Evolutionary conservation across 2,797 vertebrate genomes (phyloP), one percentile per base, ranked within the genome.

Genomic region (Phrynocephalus guinanensis): DNA sequence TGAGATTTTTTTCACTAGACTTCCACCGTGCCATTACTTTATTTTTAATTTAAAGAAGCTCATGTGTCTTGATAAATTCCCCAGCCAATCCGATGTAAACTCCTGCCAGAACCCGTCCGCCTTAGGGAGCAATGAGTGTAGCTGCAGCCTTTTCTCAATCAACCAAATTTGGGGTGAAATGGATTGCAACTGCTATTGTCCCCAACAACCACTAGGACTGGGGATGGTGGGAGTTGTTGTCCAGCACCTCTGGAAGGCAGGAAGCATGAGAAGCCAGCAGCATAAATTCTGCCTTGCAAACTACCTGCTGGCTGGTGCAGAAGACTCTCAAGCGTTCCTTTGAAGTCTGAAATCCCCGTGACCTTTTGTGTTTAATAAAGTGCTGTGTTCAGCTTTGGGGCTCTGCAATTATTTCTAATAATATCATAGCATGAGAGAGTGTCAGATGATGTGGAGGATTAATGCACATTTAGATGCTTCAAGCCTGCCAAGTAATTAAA

Each of bases 401-500:
- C 78, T 28, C 82, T 60, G 85, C 70, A 87, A 87, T 87, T 90
- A 87, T 81, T 84, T 90, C 89, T 81, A 81, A 84, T 81, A 84
- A 77, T 90, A 90, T 68, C 48, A 70, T 82, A 81, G 78, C 63
- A 33, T 18, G 71, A 80, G 88, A 75, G n/a, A 48, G 71, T 77
- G 63, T 83, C 76, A 79, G 88, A 90, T 79, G 76, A 87, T 79
- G 70, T 44, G 82, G 28, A 78, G 63, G 71, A 77, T 72, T 84
- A 80, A 86, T 84, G 44, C 78, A 84, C 85, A 87, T 76, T 90
- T 83, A 83, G 81, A 89, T 86, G 75, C 85, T 78, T 79, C 33
- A 18, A 81, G 77, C 24, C 50, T 75, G 77, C 89, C 78, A 87
- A 84, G 71, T 87, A 90, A 90, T 84, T 90, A 90, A 90, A 86